Evolutionary conservation across 2,888 invertebrate species (phyloP), one percentile per base, ranked within the genome.

Genomic region (Sinodicranocentrus sp.): DNA sequence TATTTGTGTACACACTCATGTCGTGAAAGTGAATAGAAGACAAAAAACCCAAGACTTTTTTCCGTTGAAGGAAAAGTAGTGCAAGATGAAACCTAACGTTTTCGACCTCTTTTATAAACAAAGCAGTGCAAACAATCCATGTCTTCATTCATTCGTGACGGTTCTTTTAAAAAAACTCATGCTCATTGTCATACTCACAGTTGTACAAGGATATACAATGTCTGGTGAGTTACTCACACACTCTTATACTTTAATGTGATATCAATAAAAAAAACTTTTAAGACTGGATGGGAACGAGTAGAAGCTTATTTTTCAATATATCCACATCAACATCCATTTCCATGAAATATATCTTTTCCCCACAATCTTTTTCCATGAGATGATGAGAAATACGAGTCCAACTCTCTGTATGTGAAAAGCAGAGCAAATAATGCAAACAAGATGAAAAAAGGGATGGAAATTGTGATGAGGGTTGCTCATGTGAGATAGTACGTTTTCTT

Each of bases 101-200:
- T 5, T 48, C n/a, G 23, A 21, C 19, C 54, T 54, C 54, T 19
- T 21, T 21, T n/a, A 15, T 48, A 54, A 54, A 54, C 54, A 54
- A 54, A 54, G 23, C 21, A 21, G 21, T 21, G 54, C 54, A 54
- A 54, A 54, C 54, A 54, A n/a, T 48, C 3, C 48, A 48, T n/a
- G 48, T 48, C 48, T 48, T 48, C n/a, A 48, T 39, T 39, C 5
- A n/a, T 33, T 48, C 10, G 13, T 10, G n/a, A 48, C 15, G 48
- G 48, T 48, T 48, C 15, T 39, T 39, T 8, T n/a, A 48, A 48
- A n/a, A n/a, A n/a, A 2, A 2, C n/a, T n/a, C 48, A n/a, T 48
- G 13, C 48, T 48, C 48, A 6, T 48, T n/a, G 13, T 48, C 48
- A n/a, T 39, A 5, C 48, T 10, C n/a, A 5, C 48, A 48, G n/a